Base-by-base conservation (phyloP, 1,140 invertebrate genomes). In the Onthophagus taurus region DNA sequence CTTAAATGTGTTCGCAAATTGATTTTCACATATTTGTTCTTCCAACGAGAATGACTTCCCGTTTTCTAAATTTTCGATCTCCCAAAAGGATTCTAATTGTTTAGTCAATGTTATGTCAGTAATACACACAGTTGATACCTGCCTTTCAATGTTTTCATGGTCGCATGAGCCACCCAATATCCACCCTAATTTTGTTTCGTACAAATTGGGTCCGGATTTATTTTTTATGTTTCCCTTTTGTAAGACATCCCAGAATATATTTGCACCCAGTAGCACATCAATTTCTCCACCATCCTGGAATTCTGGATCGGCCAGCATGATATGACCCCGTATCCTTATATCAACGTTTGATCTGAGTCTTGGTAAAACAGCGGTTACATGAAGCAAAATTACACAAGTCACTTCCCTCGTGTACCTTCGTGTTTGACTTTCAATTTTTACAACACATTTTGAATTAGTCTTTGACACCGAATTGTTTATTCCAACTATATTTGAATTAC, bases 181-280 rank as follows among this genome's bases (percentile, higher is more conserved):
- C 41, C 41, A 42, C 3, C 29, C 41, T 2, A 42, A 11, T 9
- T 8, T 4, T 14, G 41, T 31, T 31, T 31, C 21, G 31, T 42
- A 3, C 16, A 14, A 31, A 17, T 8, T 4, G 4, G 37, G 17
- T 24, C 19, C 16, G 7, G 12, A 37, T 8, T 9, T 7, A 7
- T 4, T 6, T 13, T 26, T 39, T 21, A 23, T 21, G 4, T 5
- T 12, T 3, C 39, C 24, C 7, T 17, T 30, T 11, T 16, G 11
- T 17, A 42, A 20, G n/a, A 42, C 17, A 18, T 30, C 7, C 12
- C 29, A 42, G 14, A 42, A 42, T 9, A 31, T 9, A 20, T 14
- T 30, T 5, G 23, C 19, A 23, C 38, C 38, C 2, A 41, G 21
- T 9, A 42, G 19, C 11, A 33, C 16, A 42, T 42, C 41, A 16